Percentiles rank a stretch among this genome's conserved stretches.
These are phyloP conservation scores for Australoheros facetus DNA, from an alignment of 2,797 vertebrate genomes.

Conservation along the genomic window DNA sequence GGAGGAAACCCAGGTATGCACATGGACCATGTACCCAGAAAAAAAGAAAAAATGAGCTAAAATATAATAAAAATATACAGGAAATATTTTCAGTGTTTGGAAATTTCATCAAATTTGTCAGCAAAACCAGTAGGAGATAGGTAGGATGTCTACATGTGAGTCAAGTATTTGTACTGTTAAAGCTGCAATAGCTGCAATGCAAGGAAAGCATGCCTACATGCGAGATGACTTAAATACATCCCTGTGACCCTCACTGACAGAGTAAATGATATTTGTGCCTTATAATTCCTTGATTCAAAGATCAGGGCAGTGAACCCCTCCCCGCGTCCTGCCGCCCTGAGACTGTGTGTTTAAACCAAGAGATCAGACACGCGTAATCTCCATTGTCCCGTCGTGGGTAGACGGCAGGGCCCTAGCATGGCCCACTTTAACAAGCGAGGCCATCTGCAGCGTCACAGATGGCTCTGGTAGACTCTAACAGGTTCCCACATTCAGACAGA, in stretches of 20 bases:
- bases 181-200: background rate
- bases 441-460: conserved; percentile 79
- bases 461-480: conserved; percentile 44
- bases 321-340: conserved; percentile 56
- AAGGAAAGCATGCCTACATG: conserved; percentile 10
- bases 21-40: background rate
- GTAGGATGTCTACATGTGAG: background rate
- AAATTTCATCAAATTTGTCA: background rate
- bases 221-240: background rate
- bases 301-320: conserved; percentile 56
- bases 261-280: conserved; percentile 10
- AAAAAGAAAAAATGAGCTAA: rapidly evolving
- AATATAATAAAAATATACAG: background rate
- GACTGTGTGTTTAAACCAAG: conserved; percentile 65
- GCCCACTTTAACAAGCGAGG: conserved; percentile 69
- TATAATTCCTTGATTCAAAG: conserved; percentile 61
- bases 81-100: background rate
- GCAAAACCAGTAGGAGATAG: background rate
- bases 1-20: background rate
- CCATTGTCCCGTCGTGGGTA: conserved; percentile 69
- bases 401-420: conserved; percentile 59
- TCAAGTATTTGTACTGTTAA: background rate
- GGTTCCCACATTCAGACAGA: conserved; percentile 58
- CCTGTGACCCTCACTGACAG: background rate
- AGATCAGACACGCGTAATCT: conserved; percentile 81